Evolutionary conservation across 2,888 invertebrate species (phyloP).

Genomic region (Dasysyrphus albostriatus): DNA sequence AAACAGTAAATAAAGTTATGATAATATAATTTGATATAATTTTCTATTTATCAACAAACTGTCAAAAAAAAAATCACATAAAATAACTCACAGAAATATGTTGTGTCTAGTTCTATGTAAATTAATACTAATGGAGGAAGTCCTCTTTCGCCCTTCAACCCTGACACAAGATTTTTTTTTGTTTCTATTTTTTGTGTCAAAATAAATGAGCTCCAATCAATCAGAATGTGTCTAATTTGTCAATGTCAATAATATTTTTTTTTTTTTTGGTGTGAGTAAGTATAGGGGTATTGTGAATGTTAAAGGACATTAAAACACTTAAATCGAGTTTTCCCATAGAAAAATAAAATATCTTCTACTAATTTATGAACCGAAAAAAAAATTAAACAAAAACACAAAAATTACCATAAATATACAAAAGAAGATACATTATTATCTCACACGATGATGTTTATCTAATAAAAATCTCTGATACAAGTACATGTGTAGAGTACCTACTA

Average conservation of each 20-base stretch:
- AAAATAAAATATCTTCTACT: slow-evolving; percentile 7
- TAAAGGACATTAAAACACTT: slow-evolving; percentile 29
- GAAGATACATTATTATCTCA: slow-evolving; percentile 34
- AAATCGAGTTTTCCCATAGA: slow-evolving; percentile 65
- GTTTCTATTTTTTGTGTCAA: slow-evolving; percentile 15
- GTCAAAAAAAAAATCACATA: not conserved
- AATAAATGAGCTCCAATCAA: slow-evolving; percentile 47
- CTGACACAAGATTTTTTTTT: not conserved
- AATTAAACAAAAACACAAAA: slow-evolving; percentile 45
- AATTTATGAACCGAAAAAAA: slow-evolving; percentile 26
- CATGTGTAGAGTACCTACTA: not conserved
- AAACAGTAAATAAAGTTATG: not conserved
- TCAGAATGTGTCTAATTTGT: slow-evolving; percentile 53
- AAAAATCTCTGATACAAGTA: slow-evolving; percentile 36
- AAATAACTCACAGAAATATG: not conserved
- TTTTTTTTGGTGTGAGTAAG: not conserved
- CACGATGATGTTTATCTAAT: slow-evolving; percentile 62
- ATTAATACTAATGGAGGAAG: not conserved
- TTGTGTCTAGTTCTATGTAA: not conserved
- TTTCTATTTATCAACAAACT: not conserved
- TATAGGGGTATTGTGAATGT: not conserved
- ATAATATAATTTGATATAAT: slow-evolving; percentile 8
- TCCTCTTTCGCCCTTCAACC: not conserved
- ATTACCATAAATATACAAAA: slow-evolving; percentile 60
- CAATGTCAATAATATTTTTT: slow-evolving; percentile 48